A percentile compares a stretch with the other conserved stretches of the same genome.
Evolutionary conservation across 2,797 vertebrate species (phyloP).

Genomic region (Syndactyla subalaris): DNA sequence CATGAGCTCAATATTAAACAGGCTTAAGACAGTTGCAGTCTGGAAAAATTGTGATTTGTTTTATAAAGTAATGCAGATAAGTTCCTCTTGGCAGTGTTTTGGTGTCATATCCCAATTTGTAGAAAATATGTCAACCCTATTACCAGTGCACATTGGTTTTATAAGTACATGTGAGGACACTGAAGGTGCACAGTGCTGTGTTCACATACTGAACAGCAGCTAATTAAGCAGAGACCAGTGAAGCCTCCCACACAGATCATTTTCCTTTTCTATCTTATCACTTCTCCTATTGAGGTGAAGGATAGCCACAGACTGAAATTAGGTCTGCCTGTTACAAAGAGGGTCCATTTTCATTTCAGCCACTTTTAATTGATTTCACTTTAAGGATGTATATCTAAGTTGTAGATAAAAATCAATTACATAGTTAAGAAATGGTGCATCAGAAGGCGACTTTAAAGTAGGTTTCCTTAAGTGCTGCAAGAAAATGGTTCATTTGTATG

Average conservation of each 20-base stretch:
- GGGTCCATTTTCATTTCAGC: background rate
- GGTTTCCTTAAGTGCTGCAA: background rate
- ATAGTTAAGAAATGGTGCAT: background rate
- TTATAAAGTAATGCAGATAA: background rate
- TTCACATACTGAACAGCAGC: background rate
- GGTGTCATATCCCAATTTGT: background rate
- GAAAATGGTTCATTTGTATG: background rate
- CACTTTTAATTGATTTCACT: background rate
- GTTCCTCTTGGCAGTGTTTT: background rate
- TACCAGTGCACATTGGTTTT: background rate
- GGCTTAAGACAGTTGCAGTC: background rate
- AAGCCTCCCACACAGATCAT: background rate
- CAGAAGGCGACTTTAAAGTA: background rate
- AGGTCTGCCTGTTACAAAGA: background rate
- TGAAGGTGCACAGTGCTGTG: background rate
- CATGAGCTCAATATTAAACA: background rate
- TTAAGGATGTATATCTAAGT: background rate
- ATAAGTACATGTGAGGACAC: accelerated
- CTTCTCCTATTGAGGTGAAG: background rate
- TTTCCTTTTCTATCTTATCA: background rate
- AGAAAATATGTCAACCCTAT: background rate
- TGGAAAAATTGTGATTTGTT: background rate
- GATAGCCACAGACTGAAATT: background rate
- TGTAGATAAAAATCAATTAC: background rate
- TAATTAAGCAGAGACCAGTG: background rate